A percentile compares a stretch with the other conserved stretches of the same genome.
Conservation (phyloP, 1,140 invertebrate genomes). For the Meloidogyne chitwoodi region DNA sequence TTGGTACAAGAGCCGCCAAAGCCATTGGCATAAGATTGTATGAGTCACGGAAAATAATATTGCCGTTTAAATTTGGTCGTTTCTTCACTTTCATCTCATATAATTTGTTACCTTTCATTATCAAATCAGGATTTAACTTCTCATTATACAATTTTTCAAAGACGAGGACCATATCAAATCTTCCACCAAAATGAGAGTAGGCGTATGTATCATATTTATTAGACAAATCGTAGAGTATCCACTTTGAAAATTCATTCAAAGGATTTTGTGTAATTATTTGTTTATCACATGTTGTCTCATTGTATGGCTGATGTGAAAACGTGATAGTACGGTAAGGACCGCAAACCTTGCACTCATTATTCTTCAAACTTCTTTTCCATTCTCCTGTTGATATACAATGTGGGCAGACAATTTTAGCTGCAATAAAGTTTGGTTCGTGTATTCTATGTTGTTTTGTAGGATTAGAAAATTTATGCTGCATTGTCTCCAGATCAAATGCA, state of each 20-base stretch:
- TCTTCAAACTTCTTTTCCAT: not conserved
- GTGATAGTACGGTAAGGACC: not conserved
- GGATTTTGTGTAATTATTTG: not conserved
- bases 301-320: not conserved
- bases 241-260: not conserved
- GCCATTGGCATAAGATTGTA: constrained; percentile 1
- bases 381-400: not conserved
- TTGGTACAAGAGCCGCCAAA: not conserved
- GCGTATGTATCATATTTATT: not conserved
- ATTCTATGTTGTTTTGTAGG: not conserved
- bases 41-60: not conserved
- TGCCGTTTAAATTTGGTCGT: not conserved
- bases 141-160: not conserved
- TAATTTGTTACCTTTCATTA: not conserved
- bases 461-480: not conserved
- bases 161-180: not conserved
- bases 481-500: not conserved
- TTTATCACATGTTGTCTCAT: not conserved
- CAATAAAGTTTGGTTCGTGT: not conserved
- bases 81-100: too few species aligned
- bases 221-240: not conserved
- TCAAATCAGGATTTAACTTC: not conserved
- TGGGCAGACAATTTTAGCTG: not conserved
- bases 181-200: not conserved
- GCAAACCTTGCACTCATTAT: not conserved